These are phyloP conservation scores for Apantesis nais DNA, from an alignment of 2,888 invertebrate genomes.

Conservation along the genomic window DNA sequence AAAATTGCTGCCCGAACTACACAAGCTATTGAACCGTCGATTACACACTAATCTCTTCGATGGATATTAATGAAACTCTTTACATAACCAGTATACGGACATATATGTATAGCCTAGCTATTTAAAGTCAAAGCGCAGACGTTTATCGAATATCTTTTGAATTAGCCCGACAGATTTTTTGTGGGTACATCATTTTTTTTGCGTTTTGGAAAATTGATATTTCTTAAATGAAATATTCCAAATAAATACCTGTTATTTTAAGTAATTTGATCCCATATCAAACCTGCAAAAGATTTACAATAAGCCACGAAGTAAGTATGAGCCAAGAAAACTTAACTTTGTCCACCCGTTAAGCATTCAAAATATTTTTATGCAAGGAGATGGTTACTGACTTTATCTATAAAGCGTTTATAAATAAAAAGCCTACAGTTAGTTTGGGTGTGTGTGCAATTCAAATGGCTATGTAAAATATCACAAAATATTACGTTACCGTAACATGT, in stretches of 20 bases:
- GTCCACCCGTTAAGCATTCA: background rate
- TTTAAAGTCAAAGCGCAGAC: constrained; percentile 18
- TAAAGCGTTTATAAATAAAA: background rate
- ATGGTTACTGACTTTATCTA: no score
- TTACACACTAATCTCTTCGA: constrained; percentile 20
- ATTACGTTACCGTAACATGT: background rate
- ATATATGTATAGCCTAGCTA: constrained; percentile 6
- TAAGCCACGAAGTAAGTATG: background rate
- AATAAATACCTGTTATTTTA: background rate
- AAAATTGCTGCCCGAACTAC: constrained; percentile 28
- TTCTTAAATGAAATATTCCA: background rate
- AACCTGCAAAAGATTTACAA: background rate
- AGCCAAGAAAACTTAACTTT: background rate
- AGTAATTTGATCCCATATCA: background rate
- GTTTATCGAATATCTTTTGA: constrained; percentile 9
- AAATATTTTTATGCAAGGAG: background rate
- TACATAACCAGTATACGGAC: constrained; percentile 20
- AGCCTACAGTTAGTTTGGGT: background rate
- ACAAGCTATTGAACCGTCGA: constrained; percentile 20
- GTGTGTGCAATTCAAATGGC: background rate
- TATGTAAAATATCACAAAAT: background rate
- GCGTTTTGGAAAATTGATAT: no score
- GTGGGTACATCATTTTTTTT: no score
- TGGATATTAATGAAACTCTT: constrained; percentile 28
- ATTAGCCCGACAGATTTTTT: constrained; percentile 10